Conservation (phyloP, 2,113 vertebrate genomes). For the Notarius quadriscutis region DNA sequence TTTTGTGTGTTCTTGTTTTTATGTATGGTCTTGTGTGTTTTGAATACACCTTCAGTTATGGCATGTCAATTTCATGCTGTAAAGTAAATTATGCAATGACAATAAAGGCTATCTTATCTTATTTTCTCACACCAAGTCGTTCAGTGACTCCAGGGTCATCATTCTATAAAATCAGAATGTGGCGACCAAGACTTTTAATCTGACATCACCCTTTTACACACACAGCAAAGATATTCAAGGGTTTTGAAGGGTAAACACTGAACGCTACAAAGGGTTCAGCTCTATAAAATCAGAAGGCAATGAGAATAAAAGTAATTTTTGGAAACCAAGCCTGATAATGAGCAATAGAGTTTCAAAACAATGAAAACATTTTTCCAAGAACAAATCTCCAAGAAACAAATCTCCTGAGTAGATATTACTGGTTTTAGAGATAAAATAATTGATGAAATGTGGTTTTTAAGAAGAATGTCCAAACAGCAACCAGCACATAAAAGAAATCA, state of each 20-base stretch:
- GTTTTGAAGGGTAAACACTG: neutral
- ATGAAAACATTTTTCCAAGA: neutral
- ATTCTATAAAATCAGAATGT: constrained; percentile 17
- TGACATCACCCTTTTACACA: neutral
- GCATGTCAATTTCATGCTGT: no score
- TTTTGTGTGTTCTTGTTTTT: no score
- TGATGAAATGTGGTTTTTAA: no score
- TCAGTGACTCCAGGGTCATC: neutral
- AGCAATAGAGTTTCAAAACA: neutral
- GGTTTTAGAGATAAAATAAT: neutral
- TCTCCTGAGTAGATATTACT: neutral
- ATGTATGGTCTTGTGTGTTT: no score
- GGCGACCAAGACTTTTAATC: neutral
- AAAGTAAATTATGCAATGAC: no score
- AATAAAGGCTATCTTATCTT: no score
- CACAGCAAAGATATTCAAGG: neutral
- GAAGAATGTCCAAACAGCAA: neutral
- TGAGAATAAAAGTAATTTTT: no score
- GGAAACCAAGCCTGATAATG: neutral
- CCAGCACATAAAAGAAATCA: neutral
- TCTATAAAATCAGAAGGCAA: neutral
- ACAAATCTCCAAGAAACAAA: neutral
- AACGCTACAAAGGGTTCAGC: neutral
- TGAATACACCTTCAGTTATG: no score
- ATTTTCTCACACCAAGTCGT: constrained; percentile 1